Evolutionary conservation across 2,888 invertebrate species (phyloP), one percentile per base, ranked within the genome.

Genomic region (Cryptocephalus moraei): DNA sequence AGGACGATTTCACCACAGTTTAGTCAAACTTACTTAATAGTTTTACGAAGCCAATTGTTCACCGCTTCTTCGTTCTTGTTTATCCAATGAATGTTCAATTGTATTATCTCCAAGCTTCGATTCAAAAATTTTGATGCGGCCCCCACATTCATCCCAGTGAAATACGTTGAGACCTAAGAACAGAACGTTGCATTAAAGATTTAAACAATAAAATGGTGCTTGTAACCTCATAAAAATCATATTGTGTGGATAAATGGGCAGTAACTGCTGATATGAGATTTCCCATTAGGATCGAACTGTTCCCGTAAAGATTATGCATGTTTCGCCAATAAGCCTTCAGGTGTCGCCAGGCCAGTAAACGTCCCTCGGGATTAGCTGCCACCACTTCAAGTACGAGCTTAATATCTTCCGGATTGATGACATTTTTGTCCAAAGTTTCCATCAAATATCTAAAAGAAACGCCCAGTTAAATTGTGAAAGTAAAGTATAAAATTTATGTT

Each of bases 61-160:
- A 72, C 70, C 54, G 79, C 79, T 1, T 70, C 70, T 57, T 79
- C 79, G 9, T 79, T 80, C 22, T 74, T 68, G 1, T 70, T 60
- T 39, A 90, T 84, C 90, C 91, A 91, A 51, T 85, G 81, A 1
- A 88, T 82, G 73, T 91, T 91, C 13, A 87, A 75, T 9, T 82
- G 82, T 22, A 90, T 86, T 1, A 80, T 84, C 69, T 91, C 91
- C 41, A 90, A 66, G 10, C 88, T 86, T 55, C 84, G 82, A 32
- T 82, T 74, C 10, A 85, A 76, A 0, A 86, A 83, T 56, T 70
- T 64, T 32, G 67, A 58, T 22, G 71, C 70, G 33, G 70, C 65
- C 42, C 70, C 70, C n/a, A 71, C 69, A 52, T 71, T 66, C 69
- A 70, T 71, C 45, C 70, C 70, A 53, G 63, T 67, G 56, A 72